These are phyloP conservation scores for Turdus rufiventris DNA, from an alignment of 2,113 vertebrate genomes.

Conservation along the genomic window DNA sequence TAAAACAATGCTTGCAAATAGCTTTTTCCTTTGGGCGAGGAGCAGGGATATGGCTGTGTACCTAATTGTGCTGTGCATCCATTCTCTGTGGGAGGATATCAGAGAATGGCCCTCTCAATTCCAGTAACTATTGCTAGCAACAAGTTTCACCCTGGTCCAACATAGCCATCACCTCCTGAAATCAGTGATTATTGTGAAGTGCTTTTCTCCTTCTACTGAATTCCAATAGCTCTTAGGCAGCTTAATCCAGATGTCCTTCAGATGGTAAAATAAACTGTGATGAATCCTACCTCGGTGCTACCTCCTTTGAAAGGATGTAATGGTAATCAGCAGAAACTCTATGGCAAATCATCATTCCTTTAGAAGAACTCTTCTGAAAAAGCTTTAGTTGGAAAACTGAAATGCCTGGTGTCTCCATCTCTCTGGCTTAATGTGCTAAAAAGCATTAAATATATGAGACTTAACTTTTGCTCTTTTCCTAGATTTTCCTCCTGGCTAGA, in stretches of 20 bases:
- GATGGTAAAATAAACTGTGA: background rate
- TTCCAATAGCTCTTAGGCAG: background rate
- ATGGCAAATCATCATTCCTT: background rate
- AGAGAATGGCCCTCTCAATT: background rate
- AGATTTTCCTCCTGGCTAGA: background rate
- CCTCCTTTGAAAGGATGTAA: background rate
- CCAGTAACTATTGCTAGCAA: background rate
- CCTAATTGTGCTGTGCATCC: background rate
- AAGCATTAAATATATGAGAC: background rate
- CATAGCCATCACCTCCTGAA: background rate
- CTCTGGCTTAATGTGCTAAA: background rate
- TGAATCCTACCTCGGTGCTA: background rate
- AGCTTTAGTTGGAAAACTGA: background rate
- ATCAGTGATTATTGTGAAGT: background rate
- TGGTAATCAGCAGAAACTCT: background rate
- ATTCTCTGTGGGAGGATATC: background rate
- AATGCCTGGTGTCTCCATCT: background rate
- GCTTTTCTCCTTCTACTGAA: background rate
- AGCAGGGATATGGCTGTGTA: background rate
- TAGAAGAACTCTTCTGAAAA: background rate
- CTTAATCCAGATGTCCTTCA: background rate
- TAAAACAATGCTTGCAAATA: background rate
- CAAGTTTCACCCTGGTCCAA: background rate
- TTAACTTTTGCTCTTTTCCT: background rate
- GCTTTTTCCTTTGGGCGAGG: background rate